Percentiles rank a stretch among this genome's conserved stretches.
These are phyloP conservation scores for Xenopus tropicalis DNA, from an alignment of 2,113 vertebrate genomes.

Conservation along the genomic window UCB_Xtro_10.0 CM004447.2:48789501-48790000, in stretches of 20 bases:
- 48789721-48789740: constrained; percentile 49
- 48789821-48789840: neutral
- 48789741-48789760: constrained; percentile 51
- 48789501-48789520: neutral
- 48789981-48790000: no score
- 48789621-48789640: constrained; percentile 62
- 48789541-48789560: constrained; percentile 33
- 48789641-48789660: constrained; percentile 61
- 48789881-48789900: no score
- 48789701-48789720: constrained; percentile 52
- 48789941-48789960: no score
- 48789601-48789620: constrained; percentile 62
- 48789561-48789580: constrained; percentile 52
- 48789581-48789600: constrained; percentile 50
- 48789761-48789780: constrained; percentile 50
- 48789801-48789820: constrained; percentile 46
- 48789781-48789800: constrained; percentile 49
- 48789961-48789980: no score
- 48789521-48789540: constrained; percentile 30
- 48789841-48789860: no score
- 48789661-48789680: constrained; percentile 50
- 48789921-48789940: no score
- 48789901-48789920: no score
- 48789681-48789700: constrained; percentile 59
- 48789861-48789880: no score